Evolutionary conservation across 2,113 vertebrate species (phyloP), one percentile per base, ranked within the genome.

Genomic region (cat (Felis catus)): DNA sequence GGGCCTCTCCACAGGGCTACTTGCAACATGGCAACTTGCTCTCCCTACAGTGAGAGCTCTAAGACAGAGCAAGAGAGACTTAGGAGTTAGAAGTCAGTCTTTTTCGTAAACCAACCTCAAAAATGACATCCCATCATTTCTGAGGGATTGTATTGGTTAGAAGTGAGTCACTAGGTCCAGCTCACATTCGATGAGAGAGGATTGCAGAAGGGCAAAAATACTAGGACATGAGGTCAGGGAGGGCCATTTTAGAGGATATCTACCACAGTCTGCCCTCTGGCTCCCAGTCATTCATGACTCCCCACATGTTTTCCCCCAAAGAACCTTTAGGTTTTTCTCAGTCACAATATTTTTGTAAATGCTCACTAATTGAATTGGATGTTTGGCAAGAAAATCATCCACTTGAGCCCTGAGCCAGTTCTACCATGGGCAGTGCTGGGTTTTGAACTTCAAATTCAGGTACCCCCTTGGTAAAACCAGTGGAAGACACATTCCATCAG

Each of bases 361-460:
- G 5, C 41, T 93, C 45, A 51, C 16, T 63, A 63, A 78, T 41
- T 96, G 14, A 15, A 1, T 29, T 70, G 33, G 70, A 4, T 79
- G 27, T 70, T 93, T 84, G 51, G 70, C 78, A 84, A 89, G 78
- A 84, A 79, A 63, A 90, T 84, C 51, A 84, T 79, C 80, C 68
- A 68, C 39, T 70, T 93, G 51, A 78, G 70, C 2, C 33, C 39
- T 39, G 39, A 39, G 39, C 39, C 39, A 39, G 39, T 39, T 39
- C 4, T 4, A 39, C 39, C 39, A 39, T 45, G 45, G 45, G 45
- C 21, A 58, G 51, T 58, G 84, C 70, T n/a, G 29, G 33, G 31
- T 79, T 84, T 39, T 13, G 9, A 45, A 85, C 33, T 83, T 71
- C 73, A 85, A 84, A 96, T 94, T 90, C 63, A 90, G n/a, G 7